phyloP scores from a whole-genome alignment of 2,113 vertebrate species.

The Stegastes partitus region DNA sequence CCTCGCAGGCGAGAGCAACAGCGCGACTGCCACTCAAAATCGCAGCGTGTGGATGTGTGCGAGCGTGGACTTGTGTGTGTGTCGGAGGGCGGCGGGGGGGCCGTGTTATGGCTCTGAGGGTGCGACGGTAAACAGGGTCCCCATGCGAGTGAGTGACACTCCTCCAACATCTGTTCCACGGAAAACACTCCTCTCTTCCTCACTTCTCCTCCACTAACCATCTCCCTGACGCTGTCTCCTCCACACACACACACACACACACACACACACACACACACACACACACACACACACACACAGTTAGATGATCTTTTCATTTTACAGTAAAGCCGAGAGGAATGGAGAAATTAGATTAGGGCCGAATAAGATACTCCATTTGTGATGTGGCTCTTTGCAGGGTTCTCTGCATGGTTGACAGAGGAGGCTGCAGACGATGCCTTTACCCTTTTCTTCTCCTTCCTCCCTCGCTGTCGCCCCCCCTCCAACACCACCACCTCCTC shows the following conservation, averaged over 20 bases:
- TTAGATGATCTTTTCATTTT: conserved; percentile 77
- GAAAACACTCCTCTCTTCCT: conserved; percentile 77
- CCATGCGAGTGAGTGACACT: conserved; percentile 86
- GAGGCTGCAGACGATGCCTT: conserved; percentile 75
- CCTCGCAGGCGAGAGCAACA: conserved; percentile 83
- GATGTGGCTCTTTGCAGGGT: conserved; percentile 72
- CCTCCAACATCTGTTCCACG: conserved; percentile 88
- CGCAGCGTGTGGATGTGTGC: conserved; percentile 77
- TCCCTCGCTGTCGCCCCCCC: conserved; percentile 24
- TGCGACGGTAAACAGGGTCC: conserved; percentile 89
- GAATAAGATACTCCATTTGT: conserved; percentile 76
- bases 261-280: conserved; percentile 33
- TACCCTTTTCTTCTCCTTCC: conserved; percentile 80
- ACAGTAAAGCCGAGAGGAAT: conserved; percentile 75
- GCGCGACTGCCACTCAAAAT: conserved; percentile 89
- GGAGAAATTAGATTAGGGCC: conserved; percentile 77
- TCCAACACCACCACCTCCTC: conserved; percentile 63
- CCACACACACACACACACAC: conserved; percentile 12
- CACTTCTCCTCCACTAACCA: conserved; percentile 42
- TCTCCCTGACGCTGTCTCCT: not conserved
- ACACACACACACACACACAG: conserved; percentile 36
- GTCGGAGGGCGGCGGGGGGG: conserved; percentile 77
- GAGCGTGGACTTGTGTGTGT: conserved; percentile 66
- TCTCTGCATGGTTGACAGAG: conserved; percentile 63
- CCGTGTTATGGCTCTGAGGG: conserved; percentile 87